Percentiles rank a stretch among this genome's conserved stretches.
These are phyloP conservation scores for Hestina assimilis DNA, from an alignment of 1,140 invertebrate genomes.

Conservation along the genomic window DNA sequence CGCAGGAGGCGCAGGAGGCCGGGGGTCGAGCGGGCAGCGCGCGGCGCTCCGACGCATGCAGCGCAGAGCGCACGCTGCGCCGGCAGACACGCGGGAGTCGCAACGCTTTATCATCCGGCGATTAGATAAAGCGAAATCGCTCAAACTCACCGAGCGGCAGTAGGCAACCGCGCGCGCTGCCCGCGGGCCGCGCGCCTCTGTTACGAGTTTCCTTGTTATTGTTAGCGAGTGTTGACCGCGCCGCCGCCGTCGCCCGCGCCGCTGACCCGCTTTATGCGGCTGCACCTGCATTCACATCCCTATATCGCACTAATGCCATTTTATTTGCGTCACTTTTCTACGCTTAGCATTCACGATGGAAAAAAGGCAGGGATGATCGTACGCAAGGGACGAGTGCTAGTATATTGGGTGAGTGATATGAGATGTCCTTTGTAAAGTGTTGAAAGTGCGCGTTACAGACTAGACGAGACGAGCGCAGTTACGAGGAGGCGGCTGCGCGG, in stretches of 20 bases:
- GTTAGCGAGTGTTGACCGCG: conserved; percentile 56
- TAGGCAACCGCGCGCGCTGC: conserved; percentile 36
- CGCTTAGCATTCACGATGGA: neutral
- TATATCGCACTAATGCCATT: conserved; percentile 10
- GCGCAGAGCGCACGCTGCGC: conserved; percentile 20
- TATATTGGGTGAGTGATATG: neutral
- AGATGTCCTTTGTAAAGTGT: neutral
- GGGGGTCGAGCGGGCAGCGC: neutral
- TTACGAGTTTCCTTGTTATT: conserved; percentile 53
- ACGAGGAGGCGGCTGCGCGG: conserved; percentile 1
- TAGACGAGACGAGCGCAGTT: neutral
- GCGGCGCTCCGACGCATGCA: conserved; percentile 8
- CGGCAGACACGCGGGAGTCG: conserved; percentile 36
- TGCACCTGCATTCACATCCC: conserved; percentile 5
- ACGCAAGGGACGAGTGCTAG: neutral
- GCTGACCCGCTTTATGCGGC: conserved; percentile 1
- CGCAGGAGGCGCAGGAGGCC: neutral
- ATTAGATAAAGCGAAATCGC: conserved; percentile 65
- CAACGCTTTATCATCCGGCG: conserved; percentile 49
- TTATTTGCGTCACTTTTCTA: neutral
- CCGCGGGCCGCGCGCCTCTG: conserved; percentile 28
- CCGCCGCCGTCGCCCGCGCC: conserved; percentile 31
- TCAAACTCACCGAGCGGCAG: conserved; percentile 40
- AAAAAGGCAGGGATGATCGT: neutral
- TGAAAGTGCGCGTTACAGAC: neutral